These are phyloP conservation scores for Aphaenogaster floridana DNA, from an alignment of 1,140 invertebrate genomes.

Conservation along the genomic window DNA sequence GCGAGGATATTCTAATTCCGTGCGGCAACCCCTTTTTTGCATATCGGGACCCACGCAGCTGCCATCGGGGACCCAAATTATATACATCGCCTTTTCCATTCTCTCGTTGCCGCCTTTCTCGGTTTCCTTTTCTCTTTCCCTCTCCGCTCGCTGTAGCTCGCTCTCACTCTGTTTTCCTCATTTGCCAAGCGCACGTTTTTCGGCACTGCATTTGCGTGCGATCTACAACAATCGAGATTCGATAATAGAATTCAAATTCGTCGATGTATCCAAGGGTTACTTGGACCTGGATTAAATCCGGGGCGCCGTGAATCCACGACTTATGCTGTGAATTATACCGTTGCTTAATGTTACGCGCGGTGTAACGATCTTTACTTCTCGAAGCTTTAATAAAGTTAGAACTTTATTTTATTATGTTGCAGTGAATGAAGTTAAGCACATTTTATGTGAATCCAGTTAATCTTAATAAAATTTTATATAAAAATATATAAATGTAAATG, in stretches of 20 bases:
- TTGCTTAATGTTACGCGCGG: not conserved
- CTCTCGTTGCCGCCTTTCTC: conserved; percentile 52
- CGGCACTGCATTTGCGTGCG: conserved; percentile 60
- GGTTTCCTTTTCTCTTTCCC: conserved; percentile 43
- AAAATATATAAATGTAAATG: not conserved
- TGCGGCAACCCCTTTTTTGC: conserved; percentile 85
- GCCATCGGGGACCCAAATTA: conserved; percentile 74
- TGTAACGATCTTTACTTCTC: not conserved
- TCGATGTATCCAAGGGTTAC: conserved; percentile 66
- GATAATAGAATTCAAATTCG: conserved; percentile 68
- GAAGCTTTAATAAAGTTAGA: not conserved
- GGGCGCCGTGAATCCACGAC: not conserved
- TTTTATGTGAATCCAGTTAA: not conserved
- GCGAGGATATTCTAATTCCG: conserved; percentile 87
- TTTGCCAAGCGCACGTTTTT: conserved; percentile 31
- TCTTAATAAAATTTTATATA: conserved; percentile 13
- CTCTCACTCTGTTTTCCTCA: conserved; percentile 43
- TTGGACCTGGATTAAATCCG: not conserved
- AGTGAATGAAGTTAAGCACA: not conserved
- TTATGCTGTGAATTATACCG: conserved; percentile 2
- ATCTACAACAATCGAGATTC: conserved; percentile 73
- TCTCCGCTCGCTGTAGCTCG: not conserved
- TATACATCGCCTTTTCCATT: conserved; percentile 73
- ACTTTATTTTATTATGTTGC: not conserved
- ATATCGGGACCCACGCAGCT: conserved; percentile 82